Conservation (phyloP, 1,140 invertebrate genomes). For the Eufriesea mexicana region DNA sequence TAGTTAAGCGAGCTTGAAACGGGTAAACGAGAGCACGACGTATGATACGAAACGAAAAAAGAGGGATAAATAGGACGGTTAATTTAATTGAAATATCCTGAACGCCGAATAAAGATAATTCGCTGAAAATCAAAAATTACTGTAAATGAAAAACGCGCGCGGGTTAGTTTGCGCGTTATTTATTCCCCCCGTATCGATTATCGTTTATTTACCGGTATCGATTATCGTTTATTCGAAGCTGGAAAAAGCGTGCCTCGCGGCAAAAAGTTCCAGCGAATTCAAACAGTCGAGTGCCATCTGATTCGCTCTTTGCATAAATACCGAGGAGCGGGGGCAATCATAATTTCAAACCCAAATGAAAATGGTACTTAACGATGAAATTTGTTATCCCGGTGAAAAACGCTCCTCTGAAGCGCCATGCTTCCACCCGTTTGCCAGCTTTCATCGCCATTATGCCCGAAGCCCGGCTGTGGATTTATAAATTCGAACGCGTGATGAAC, state of each 20-base stretch:
- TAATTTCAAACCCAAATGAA: not conserved
- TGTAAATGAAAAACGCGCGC: not conserved
- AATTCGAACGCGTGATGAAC: not conserved
- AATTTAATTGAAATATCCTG: not conserved
- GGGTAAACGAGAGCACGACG: too few relatives aligned
- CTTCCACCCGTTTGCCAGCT: not conserved
- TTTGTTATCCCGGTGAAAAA: not conserved
- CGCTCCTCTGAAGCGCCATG: not conserved
- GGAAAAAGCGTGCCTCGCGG: not conserved
- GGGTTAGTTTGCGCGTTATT: not conserved
- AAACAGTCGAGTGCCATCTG: not conserved
- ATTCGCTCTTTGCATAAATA: constrained; percentile 15
- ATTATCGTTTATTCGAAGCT: constrained; percentile 21
- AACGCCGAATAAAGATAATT: not conserved
- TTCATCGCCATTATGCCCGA: not conserved
- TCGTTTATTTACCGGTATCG: constrained; percentile 33
- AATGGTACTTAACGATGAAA: not conserved
- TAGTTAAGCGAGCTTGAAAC: not conserved
- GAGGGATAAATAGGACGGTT: not conserved
- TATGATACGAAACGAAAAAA: not conserved
- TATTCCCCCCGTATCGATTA: constrained; percentile 23
- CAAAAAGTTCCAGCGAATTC: constrained; percentile 13
- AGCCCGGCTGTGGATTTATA: not conserved
- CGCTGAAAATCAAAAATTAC: not conserved
- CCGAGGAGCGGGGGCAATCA: too few relatives aligned